phyloP scores from a whole-genome alignment of 1,140 invertebrate species.

The Trichoplusia ni region DNA sequence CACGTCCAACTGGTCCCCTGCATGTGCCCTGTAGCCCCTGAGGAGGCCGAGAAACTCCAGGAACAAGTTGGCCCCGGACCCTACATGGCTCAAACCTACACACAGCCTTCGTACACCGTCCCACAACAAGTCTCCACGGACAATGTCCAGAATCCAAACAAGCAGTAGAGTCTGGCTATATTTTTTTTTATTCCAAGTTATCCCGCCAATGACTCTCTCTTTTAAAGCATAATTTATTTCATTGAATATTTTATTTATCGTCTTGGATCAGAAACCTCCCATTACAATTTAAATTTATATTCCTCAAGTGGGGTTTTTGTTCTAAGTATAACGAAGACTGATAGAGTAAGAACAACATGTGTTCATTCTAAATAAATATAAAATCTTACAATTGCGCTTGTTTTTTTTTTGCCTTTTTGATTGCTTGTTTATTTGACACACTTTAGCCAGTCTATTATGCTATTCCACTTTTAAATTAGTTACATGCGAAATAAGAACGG shows the following conservation, averaged over 20 bases:
- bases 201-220: conserved; percentile 42
- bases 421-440: neutral
- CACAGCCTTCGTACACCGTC: conserved; percentile 52
- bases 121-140: conserved; percentile 54
- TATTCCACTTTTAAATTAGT: too few species aligned
- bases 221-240: conserved; percentile 45
- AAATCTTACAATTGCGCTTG: conserved; percentile 2
- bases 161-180: conserved; percentile 43
- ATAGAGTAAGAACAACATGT: conserved; percentile 57
- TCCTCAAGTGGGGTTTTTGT: neutral
- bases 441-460: too few species aligned
- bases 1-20: conserved; percentile 82
- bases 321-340: conserved; percentile 56
- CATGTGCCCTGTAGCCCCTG: conserved; percentile 81
- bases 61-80: conserved; percentile 74
- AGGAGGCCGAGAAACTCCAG: conserved; percentile 78
- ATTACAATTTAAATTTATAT: conserved; percentile 15
- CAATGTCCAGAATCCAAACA: conserved; percentile 46
- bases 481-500: too few species aligned
- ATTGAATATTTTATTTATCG: conserved; percentile 31
- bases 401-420: neutral
- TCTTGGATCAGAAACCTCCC: conserved; percentile 5
- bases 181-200: conserved; percentile 1
- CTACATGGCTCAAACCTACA: conserved; percentile 71
- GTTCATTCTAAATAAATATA: conserved; percentile 51